Conservation (phyloP, 2,113 vertebrate species). For the Phylloscopus trochilus region DNA sequence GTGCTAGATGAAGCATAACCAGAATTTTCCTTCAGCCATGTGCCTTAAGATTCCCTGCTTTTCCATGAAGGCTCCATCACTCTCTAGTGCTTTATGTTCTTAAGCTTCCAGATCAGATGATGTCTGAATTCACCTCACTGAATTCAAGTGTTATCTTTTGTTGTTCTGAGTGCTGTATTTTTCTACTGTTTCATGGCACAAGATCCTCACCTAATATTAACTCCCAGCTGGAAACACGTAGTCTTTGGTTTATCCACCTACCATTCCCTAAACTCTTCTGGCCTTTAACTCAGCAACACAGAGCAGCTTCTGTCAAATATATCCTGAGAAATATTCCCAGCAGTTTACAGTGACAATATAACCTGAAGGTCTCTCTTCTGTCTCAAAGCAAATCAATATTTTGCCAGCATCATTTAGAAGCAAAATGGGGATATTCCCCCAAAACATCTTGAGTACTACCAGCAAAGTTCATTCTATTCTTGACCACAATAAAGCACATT, state of each 20-base stretch:
- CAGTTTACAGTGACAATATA: background rate
- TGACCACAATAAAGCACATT: background rate
- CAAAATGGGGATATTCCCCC: background rate
- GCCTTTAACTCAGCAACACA: background rate
- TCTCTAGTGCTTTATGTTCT: background rate
- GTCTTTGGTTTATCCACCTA: background rate
- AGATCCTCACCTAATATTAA: background rate
- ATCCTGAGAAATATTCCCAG: background rate
- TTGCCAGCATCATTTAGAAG: background rate
- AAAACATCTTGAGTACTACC: background rate
- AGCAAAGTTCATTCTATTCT: background rate
- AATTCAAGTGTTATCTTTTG: background rate
- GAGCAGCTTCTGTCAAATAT: background rate
- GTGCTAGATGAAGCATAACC: background rate
- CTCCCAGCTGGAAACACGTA: background rate
- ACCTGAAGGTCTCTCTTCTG: background rate
- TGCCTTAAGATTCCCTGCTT: background rate
- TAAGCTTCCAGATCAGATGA: background rate
- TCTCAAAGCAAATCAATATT: background rate
- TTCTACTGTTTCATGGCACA: background rate
- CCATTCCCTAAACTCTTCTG: background rate
- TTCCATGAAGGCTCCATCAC: background rate
- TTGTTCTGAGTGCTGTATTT: background rate
- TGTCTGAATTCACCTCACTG: background rate
- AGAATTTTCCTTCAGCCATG: background rate